Evolutionary conservation across 2,113 vertebrate genomes (phyloP).

Genomic region (Indicator maculatus): DNA sequence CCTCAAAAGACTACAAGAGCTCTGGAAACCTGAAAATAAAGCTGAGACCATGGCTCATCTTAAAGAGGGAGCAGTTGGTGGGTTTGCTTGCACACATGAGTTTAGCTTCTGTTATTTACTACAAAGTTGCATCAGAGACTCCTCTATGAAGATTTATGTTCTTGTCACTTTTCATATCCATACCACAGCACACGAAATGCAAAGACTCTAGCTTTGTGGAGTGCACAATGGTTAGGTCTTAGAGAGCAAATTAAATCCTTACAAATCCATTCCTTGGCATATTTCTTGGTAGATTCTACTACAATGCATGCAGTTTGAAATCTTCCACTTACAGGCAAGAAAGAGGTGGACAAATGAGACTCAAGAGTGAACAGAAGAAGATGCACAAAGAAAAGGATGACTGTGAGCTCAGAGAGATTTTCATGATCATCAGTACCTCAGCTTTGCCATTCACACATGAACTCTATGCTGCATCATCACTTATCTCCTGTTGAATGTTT

Average conservation of each 20-base stretch:
- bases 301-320: neutral
- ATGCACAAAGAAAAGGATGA: neutral
- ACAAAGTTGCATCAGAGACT: neutral
- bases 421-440: neutral
- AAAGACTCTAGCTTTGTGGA: neutral
- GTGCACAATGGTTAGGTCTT: neutral
- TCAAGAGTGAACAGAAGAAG: neutral
- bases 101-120: neutral
- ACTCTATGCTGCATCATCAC: neutral
- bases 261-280: fast-evolving
- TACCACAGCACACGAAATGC: neutral
- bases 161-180: neutral
- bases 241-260: neutral
- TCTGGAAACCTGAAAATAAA: neutral
- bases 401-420: neutral
- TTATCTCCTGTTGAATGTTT: neutral
- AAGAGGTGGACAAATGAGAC: neutral
- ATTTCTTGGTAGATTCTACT: neutral
- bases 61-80: neutral
- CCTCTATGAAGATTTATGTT: neutral
- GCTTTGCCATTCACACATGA: neutral
- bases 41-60: neutral
- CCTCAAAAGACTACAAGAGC: neutral
- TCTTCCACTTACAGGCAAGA: neutral
- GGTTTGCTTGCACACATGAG: neutral